Evolutionary conservation across 2,113 vertebrate species (phyloP).

Genomic region (Vombatus ursinus): DNA sequence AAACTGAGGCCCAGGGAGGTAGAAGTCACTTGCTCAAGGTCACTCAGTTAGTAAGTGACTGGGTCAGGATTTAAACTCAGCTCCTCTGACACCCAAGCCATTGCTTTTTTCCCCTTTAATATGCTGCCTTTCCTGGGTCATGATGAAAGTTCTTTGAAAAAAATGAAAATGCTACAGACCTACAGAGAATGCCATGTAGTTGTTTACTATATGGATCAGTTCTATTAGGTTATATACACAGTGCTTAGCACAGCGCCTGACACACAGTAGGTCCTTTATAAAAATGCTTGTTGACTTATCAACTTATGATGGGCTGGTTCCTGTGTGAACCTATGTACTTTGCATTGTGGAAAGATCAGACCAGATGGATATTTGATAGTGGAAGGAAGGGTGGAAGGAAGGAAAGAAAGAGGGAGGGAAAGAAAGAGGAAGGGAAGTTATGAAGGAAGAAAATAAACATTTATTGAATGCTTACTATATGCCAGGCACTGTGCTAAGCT

Average conservation of each 20-base stretch:
- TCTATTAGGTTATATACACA: not conserved
- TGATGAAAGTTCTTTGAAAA: not conserved
- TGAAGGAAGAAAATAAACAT: not conserved
- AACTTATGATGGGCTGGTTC: not conserved
- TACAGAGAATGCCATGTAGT: not conserved
- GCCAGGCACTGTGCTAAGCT: no score
- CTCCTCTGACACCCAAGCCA: not conserved
- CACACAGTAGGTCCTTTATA: not conserved
- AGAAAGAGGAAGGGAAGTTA: no score
- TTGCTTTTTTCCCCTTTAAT: not conserved
- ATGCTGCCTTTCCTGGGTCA: not conserved
- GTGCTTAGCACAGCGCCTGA: not conserved
- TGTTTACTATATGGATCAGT: not conserved
- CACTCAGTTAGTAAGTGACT: not conserved
- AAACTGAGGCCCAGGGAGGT: not conserved
- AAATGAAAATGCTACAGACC: not conserved
- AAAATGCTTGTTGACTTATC: conserved; percentile 73
- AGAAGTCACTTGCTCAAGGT: not conserved
- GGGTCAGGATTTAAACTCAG: not conserved
- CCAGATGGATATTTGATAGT: not conserved
- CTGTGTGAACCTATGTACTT: not conserved
- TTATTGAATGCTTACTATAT: not conserved
- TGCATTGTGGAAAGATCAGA: not conserved
- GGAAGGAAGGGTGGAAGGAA: not conserved
- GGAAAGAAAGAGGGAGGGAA: not conserved